A percentile compares a stretch with the other conserved stretches of the same genome.
Conservation (phyloP, 2,888 invertebrate species). For the Cheilosia grossa region DNA sequence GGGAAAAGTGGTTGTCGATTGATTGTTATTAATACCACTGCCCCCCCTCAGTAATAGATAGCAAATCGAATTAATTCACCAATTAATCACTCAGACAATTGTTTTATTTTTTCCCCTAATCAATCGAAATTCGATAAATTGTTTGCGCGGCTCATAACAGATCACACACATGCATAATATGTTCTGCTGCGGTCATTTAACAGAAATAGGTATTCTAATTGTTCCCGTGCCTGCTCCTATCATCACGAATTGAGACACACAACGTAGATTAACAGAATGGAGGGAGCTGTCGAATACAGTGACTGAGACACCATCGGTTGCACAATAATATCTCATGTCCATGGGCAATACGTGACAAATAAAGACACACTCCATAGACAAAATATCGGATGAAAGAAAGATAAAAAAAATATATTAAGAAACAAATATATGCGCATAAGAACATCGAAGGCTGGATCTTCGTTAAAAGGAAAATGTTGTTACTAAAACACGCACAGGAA, state of each 20-base stretch:
- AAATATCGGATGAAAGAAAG: conserved; percentile 7
- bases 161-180: conserved; percentile 1
- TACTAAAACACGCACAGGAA: conserved; percentile 57
- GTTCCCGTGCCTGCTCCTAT: neutral
- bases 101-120: conserved; percentile 48
- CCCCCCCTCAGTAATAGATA: conserved; percentile 35
- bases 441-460: conserved; percentile 22
- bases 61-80: conserved; percentile 41
- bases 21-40: conserved; percentile 44
- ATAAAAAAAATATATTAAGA: too few relatives aligned
- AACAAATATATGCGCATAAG: neutral
- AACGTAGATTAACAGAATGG: too few relatives aligned
- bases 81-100: conserved; percentile 58
- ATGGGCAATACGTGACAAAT: conserved; percentile 47
- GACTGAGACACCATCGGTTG: neutral
- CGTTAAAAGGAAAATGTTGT: conserved; percentile 37
- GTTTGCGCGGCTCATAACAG: neutral
- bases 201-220: conserved; percentile 26
- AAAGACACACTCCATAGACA: conserved; percentile 43
- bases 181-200: neutral
- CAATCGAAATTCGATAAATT: conserved; percentile 53
- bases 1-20: conserved; percentile 20
- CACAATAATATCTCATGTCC: conserved; percentile 27
- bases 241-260: conserved; percentile 22
- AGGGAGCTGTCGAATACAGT: neutral